phyloP scores from a whole-genome alignment of 2,113 vertebrate genomes.

The Lepisosteus osseus region DNA sequence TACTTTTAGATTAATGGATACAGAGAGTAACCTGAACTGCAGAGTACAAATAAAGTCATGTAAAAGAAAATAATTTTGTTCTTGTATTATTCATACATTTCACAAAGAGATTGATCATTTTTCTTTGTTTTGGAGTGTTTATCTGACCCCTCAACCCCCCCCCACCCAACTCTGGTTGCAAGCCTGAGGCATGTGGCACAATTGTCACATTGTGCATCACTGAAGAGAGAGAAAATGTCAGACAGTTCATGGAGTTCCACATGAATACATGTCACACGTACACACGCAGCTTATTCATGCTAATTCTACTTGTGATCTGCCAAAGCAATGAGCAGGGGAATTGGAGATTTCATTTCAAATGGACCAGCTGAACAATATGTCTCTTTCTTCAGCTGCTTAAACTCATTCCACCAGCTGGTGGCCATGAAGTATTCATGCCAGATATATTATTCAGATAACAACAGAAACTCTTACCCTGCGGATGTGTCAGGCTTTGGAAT shows the following conservation, averaged over 20 bases:
- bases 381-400: too few relatives aligned
- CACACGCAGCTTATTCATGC: not conserved
- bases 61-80: too few relatives aligned
- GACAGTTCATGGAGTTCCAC: not conserved
- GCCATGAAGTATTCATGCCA: conserved; percentile 4
- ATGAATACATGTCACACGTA: not conserved
- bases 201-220: not conserved
- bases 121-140: not conserved
- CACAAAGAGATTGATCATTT: too few relatives aligned
- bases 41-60: too few relatives aligned
- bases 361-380: not conserved
- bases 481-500: not conserved
- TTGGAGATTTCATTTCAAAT: not conserved
- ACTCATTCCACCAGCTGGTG: not conserved
- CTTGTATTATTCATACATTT: too few relatives aligned
- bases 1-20: too few relatives aligned
- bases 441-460: conserved; percentile 1
- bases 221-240: not conserved
- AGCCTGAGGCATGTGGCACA: not conserved
- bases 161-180: not conserved
- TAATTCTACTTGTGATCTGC: not conserved
- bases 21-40: too few relatives aligned
- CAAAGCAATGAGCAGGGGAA: not conserved
- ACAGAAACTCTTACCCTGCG: not conserved
- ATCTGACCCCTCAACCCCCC: not conserved